Conservation (phyloP, 2,888 invertebrate genomes). For the Chrysopilus asiliformis region DNA sequence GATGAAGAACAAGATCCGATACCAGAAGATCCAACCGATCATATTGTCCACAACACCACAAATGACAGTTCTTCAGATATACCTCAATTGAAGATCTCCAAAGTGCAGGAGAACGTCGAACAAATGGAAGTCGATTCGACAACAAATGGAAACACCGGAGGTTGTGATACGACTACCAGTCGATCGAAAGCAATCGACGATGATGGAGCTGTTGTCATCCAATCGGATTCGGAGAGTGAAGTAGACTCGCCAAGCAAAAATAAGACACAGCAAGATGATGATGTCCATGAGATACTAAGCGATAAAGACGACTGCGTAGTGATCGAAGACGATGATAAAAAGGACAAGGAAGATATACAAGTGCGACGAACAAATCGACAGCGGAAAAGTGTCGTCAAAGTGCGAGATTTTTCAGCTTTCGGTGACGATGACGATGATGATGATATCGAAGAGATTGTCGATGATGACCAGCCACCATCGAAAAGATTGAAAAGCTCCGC, state of each 20-base stretch:
- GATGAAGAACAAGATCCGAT: slow-evolving; percentile 13
- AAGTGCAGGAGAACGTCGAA: slow-evolving; percentile 10
- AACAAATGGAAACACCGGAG: slow-evolving; percentile 3
- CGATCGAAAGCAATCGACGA: slow-evolving; percentile 8
- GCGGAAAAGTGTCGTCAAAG: slow-evolving; percentile 34
- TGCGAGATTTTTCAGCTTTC: slow-evolving; percentile 22
- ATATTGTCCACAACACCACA: neutral
- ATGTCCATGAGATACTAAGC: slow-evolving; percentile 37
- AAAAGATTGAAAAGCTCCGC: slow-evolving; percentile 24
- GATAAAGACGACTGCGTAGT: slow-evolving; percentile 40
- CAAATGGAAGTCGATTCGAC: slow-evolving; percentile 15
- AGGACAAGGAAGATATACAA: slow-evolving; percentile 33
- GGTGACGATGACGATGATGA: slow-evolving; percentile 40
- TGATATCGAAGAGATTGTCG: slow-evolving; percentile 38
- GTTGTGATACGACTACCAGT: neutral
- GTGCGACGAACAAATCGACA: slow-evolving; percentile 24
- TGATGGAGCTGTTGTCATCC: slow-evolving; percentile 35
- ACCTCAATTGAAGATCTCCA: too few species aligned
- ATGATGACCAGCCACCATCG: slow-evolving; percentile 34
- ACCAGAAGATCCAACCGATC: neutral
- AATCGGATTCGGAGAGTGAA: slow-evolving; percentile 34
- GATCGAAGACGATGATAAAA: slow-evolving; percentile 39
- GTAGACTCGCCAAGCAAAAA: slow-evolving; percentile 20
- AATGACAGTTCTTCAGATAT: neutral
- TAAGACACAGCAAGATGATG: slow-evolving; percentile 23